Evolutionary conservation across 2,797 vertebrate genomes (phyloP).

Genomic region (Discoglossus pictus): DNA sequence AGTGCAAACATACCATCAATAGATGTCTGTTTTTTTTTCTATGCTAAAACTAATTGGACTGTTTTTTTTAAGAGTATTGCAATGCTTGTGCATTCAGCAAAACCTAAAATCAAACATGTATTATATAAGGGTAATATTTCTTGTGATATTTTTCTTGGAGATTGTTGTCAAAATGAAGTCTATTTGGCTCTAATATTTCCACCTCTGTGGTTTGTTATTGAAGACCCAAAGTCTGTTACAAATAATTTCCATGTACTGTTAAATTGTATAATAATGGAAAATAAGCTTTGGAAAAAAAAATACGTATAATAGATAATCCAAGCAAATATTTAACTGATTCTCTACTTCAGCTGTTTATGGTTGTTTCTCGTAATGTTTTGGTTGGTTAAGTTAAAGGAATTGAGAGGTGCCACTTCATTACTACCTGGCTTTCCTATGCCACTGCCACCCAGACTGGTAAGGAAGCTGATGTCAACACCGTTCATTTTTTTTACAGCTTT

Average conservation of each 20-base stretch:
- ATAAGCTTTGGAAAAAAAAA: conserved; percentile 37
- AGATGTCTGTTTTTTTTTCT: conserved; percentile 56
- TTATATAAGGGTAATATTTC: conserved; percentile 3
- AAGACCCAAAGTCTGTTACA: neutral
- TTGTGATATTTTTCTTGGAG: neutral
- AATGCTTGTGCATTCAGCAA: neutral
- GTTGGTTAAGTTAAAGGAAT: too few relatives aligned
- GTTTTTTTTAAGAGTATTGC: conserved; percentile 18
- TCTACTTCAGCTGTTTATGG: neutral
- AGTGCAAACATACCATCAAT: conserved; percentile 37
- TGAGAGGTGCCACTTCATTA: too few relatives aligned
- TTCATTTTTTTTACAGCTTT: too few relatives aligned
- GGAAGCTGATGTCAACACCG: too few relatives aligned
- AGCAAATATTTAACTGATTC: conserved; percentile 1
- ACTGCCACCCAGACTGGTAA: too few relatives aligned
- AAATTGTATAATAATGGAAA: neutral
- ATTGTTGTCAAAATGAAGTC: conserved; percentile 6
- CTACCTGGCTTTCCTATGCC: too few relatives aligned
- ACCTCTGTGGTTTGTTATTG: neutral
- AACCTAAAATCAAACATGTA: neutral
- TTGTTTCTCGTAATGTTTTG: too few relatives aligned
- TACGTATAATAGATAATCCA: neutral
- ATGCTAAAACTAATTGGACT: conserved; percentile 50
- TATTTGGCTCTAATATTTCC: neutral
- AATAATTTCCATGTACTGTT: conserved; percentile 9